Evolutionary conservation across 1,140 invertebrate species (phyloP), one percentile per base, ranked within the genome.

Genomic region (Dreissena rostriformis): DNA sequence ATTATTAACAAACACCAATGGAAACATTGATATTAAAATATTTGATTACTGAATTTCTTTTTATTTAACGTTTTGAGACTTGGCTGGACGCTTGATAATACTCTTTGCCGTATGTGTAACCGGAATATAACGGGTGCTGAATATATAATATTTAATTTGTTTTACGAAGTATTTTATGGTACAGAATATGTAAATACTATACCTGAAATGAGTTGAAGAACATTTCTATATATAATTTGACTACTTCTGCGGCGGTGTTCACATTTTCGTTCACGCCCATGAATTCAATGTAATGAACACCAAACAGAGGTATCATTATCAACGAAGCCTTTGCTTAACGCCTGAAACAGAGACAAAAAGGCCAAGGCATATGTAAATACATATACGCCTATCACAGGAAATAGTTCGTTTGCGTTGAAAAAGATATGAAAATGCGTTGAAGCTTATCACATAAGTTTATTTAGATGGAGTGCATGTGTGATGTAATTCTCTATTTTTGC

Each of bases 121-220:
- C 29, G 8, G 67, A 28, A 39, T 49, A 24, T 12, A 12, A 49
- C 11, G n/a, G 15, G 28, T 1, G 24, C 26, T 39, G 4, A 39
- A 39, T 39, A 39, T 39, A 39, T 39, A 5, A 39, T 39, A 39
- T 39, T 39, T 2, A n/a, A 39, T 8, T 39, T 39, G 8, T 39
- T 39, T 39, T 5, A 39, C 39, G 39, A 39, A 8, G 39, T 39
- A 39, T 39, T 39, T 5, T 39, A 8, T 39, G 2, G 2, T 39
- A 8, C 39, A 39, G 39, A 8, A 39, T 8, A 39, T 5, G 4
- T 39, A 39, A 2, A 51, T n/a, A 55, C 17, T 70, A 93, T 93
- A 97, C 96, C 94, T 97, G 96, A 89, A 96, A 97, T 28, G 96
- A 96, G n/a, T 96, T 96, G 88, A 97, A 96, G 15, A 96, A 93